Evolutionary conservation across 2,113 vertebrate genomes (phyloP).

Genomic region (Chrysochloris asiatica): DNA sequence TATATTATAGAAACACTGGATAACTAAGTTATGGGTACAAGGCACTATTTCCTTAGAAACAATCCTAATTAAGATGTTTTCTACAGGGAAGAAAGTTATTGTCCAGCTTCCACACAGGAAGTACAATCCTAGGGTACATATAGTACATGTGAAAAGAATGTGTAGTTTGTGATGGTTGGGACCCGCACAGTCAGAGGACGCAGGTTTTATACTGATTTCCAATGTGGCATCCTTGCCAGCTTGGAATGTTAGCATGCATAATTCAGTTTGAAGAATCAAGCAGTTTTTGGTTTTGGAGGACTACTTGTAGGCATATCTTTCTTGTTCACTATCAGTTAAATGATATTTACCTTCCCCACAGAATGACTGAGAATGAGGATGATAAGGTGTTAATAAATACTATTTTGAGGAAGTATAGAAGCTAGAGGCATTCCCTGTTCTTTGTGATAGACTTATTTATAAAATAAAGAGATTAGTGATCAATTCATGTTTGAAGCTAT

Average conservation of each 20-base stretch:
- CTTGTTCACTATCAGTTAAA: background rate
- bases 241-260: background rate
- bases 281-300: background rate
- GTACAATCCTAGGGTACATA: background rate
- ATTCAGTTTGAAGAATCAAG: background rate
- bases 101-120: background rate
- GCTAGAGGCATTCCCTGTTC: background rate
- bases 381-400: background rate
- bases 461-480: background rate
- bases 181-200: background rate
- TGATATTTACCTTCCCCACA: background rate
- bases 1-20: too few species aligned
- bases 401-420: background rate
- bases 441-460: background rate
- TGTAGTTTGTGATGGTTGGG: background rate
- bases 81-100: background rate
- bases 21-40: background rate
- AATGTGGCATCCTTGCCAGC: background rate
- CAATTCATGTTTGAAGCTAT: background rate
- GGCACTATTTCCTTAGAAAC: background rate
- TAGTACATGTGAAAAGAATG: background rate
- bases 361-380: background rate
- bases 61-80: background rate
- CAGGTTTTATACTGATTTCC: background rate
- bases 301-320: background rate